Conservation (phyloP, 2,888 invertebrate species). For the Amiota mariae region DNA sequence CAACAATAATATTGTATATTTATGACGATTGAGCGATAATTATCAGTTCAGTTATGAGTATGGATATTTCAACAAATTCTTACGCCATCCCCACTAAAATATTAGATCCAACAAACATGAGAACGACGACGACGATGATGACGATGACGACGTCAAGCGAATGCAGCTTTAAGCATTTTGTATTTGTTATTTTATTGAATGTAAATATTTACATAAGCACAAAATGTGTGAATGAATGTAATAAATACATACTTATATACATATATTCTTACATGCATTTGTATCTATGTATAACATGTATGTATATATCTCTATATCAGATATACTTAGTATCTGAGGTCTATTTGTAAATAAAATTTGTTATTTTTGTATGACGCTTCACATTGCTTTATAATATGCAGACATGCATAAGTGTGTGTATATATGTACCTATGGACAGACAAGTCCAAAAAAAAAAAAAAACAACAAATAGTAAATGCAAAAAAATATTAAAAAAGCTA, state of each 20-base stretch:
- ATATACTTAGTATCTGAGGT: too few relatives aligned
- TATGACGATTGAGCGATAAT: too few relatives aligned
- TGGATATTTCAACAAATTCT: too few relatives aligned
- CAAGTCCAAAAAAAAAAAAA: background rate
- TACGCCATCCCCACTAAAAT: too few relatives aligned
- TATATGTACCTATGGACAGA: slow-evolving; percentile 6
- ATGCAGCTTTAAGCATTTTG: slow-evolving; percentile 34
- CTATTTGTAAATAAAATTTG: too few relatives aligned
- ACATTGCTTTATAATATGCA: too few relatives aligned
- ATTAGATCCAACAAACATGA: too few relatives aligned
- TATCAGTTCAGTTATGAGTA: too few relatives aligned
- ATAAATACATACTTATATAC: slow-evolving; percentile 24
- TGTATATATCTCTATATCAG: too few relatives aligned
- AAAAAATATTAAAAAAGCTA: background rate
- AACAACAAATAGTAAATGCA: background rate
- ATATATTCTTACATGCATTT: slow-evolving; percentile 25
- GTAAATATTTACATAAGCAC: slow-evolving; percentile 50
- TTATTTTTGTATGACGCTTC: too few relatives aligned
- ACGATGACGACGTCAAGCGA: background rate
- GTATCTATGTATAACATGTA: slow-evolving; percentile 6
- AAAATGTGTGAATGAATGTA: slow-evolving; percentile 29
- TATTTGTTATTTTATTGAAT: slow-evolving; percentile 52
- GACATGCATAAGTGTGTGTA: slow-evolving; percentile 31
- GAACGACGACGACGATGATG: too few relatives aligned
- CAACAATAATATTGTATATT: too few relatives aligned